Evolutionary conservation across 1,140 invertebrate species (phyloP), one percentile per base, ranked within the genome.

Genomic region (Dinothrombium tinctorium): DNA sequence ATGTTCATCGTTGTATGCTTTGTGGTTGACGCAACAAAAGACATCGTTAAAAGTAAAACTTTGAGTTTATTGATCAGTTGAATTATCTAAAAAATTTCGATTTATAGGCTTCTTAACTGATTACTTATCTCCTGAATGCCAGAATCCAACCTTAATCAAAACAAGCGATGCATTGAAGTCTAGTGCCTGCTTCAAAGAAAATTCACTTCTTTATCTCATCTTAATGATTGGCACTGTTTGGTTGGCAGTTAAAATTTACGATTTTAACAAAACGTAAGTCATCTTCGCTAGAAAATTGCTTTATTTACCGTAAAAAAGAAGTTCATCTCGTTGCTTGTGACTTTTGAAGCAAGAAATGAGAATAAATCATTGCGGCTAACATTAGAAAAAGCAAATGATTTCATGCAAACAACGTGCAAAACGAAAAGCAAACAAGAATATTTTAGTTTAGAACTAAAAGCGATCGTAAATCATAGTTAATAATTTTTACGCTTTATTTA

Each of bases 221-320:
- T 57, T 72, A 19, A 69, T 69, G 65, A 57, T 69, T 29, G 69
- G 68, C 15, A 72, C 70, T 19, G 56, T 71, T 11, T 72, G 68
- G 67, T 51, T 72, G 5, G 67, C 66, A 15, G 55, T 69, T 4
- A 68, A 66, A 17, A 51, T 72, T 15, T 71, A 59, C 47, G 60
- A 64, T 42, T 66, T 66, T 49, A 59, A 61, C 14, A 63, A 64
- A 53, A 66, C 64, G 63, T 66, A 54, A 50, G n/a, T n/a, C n/a
- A n/a, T n/a, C n/a, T n/a, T n/a, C n/a, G n/a, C n/a, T n/a, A n/a
- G n/a, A 56, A 37, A 28, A 25, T 66, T 43, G 15, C 24, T 31
- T 37, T 33, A 31, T 14, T 24, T 26, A 31, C 22, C 21, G 12
- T 38, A 33, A 9, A 15, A 21, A 31, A 26, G 7, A 2, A 33